phyloP scores from a whole-genome alignment of 2,888 invertebrate genomes.

The Spialia ferax region DNA sequence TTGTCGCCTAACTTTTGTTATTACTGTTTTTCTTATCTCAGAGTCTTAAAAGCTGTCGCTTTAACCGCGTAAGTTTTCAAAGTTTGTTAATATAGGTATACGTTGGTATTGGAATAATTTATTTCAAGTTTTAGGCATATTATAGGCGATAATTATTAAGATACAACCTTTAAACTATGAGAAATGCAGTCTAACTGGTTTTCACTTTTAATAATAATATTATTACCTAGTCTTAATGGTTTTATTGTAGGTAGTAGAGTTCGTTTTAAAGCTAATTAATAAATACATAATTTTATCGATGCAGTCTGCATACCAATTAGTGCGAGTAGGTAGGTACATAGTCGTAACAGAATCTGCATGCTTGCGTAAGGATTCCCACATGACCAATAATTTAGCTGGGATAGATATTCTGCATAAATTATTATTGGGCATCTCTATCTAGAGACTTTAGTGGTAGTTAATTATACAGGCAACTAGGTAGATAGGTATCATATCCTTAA shows the following conservation, averaged over 20 bases:
- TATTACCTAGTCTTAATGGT: too few relatives aligned
- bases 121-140: too few relatives aligned
- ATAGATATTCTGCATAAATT: neutral
- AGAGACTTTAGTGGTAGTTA: neutral
- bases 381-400: neutral
- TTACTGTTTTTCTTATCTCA: neutral
- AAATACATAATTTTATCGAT: neutral
- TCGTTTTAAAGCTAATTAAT: neutral
- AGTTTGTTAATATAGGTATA: neutral
- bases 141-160: too few relatives aligned
- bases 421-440: neutral
- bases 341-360: neutral
- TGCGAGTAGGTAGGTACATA: neutral
- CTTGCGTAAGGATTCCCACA: neutral
- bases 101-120: neutral
- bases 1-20: neutral
- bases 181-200: neutral
- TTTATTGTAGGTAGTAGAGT: neutral
- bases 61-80: neutral
- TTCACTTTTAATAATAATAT: neutral
- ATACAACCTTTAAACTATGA: neutral
- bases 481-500: too few relatives aligned
- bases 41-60: neutral
- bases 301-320: neutral
- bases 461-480: too few relatives aligned